A percentile compares a stretch with the other conserved stretches of the same genome.
Evolutionary conservation across 2,797 vertebrate genomes (phyloP).

Genomic region (Diglossa cyanea): DNA sequence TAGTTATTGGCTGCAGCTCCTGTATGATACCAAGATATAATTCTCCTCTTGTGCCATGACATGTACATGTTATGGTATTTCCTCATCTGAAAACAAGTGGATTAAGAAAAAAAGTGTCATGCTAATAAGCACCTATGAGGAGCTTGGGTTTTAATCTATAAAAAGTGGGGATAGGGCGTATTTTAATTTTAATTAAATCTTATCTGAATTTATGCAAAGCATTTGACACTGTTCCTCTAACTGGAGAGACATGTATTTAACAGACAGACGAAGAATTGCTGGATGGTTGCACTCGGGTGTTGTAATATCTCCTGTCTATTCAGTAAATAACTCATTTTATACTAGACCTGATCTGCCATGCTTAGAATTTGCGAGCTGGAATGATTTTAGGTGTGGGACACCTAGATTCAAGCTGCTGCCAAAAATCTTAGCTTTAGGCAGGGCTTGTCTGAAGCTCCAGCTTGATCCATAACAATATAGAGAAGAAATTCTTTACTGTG

Average conservation of each 20-base stretch:
- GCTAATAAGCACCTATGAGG: neutral
- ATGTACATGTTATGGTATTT: neutral
- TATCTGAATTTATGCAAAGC: neutral
- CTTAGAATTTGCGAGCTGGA: rapidly evolving
- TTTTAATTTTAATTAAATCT: neutral
- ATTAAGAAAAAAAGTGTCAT: neutral
- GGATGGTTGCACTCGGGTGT: neutral
- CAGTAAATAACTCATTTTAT: neutral
- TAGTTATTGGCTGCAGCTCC: neutral
- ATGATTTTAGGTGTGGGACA: neutral
- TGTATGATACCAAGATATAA: neutral
- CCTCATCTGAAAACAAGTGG: neutral
- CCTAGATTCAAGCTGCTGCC: neutral
- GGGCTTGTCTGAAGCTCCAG: neutral
- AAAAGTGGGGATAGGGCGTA: neutral
- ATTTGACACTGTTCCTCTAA: neutral
- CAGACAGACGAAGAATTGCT: neutral
- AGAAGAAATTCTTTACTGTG: neutral
- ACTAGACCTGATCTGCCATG: neutral
- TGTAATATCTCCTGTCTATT: neutral
- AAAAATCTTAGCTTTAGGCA: neutral
- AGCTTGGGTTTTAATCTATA: neutral
- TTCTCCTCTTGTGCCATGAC: neutral
- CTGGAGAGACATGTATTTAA: neutral
- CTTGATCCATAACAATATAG: no score